Evolutionary conservation across 2,888 invertebrate genomes (phyloP).

Genomic region (Scaptomyza caliginosa): DNA sequence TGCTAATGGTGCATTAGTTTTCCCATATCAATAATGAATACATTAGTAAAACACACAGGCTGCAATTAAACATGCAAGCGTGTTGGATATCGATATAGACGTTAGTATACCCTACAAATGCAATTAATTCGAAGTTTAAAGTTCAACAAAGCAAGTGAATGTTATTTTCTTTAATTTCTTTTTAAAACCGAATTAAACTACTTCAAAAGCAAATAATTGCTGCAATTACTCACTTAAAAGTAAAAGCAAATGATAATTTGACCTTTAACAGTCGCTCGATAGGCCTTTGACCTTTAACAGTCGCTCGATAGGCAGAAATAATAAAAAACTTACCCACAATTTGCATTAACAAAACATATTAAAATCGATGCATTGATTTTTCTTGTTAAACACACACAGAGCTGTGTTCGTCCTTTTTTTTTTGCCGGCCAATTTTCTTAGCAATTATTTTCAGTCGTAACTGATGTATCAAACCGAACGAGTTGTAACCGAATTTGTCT

Average conservation of each 20-base stretch:
- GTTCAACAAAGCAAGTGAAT: neutral
- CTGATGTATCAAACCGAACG: slow-evolving; percentile 76
- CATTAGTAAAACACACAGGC: slow-evolving; percentile 41
- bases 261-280: neutral
- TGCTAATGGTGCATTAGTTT: neutral
- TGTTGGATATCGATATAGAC: neutral
- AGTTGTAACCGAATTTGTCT: slow-evolving; percentile 84
- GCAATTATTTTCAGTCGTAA: slow-evolving; percentile 33
- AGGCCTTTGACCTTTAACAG: neutral
- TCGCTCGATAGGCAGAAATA: too few species aligned
- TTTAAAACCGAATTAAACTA: too few species aligned
- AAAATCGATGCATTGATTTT: slow-evolving; percentile 75
- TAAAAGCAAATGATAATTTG: neutral
- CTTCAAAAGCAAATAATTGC: neutral
- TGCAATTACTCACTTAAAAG: neutral
- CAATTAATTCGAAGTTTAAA: neutral
- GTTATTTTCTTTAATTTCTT: too few species aligned
- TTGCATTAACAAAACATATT: slow-evolving; percentile 57
- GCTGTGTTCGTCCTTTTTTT: neutral
- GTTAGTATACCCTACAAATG: slow-evolving; percentile 33
- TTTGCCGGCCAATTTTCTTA: slow-evolving; percentile 12
- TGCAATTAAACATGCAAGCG: slow-evolving; percentile 54
- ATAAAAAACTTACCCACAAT: slow-evolving; percentile 19
- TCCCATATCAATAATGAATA: slow-evolving; percentile 51
- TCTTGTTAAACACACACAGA: neutral